Percentiles rank a stretch among this genome's conserved stretches.
Evolutionary conservation across 1,140 invertebrate genomes (phyloP).

Genomic region (Euura saliciscinereae): DNA sequence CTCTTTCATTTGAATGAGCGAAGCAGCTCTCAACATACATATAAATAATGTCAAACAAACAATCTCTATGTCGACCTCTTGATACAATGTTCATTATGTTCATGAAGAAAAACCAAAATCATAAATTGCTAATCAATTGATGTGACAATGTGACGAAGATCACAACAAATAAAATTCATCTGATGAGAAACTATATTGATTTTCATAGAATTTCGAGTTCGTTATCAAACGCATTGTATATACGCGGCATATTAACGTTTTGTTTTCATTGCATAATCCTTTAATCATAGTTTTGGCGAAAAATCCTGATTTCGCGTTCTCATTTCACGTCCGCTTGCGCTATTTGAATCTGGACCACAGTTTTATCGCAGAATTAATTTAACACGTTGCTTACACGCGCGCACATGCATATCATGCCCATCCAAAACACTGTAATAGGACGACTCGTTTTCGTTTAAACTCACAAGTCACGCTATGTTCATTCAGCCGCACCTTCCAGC

Average conservation of each 20-base stretch:
- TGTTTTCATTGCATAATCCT: background rate
- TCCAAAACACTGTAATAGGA: background rate
- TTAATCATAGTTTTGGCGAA: background rate
- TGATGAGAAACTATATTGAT: too few relatives aligned
- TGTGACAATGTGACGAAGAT: too few relatives aligned
- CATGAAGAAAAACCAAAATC: background rate
- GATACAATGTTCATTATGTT: background rate
- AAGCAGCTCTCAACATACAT: slow-evolving; percentile 57
- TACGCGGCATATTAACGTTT: background rate
- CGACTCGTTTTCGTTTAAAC: background rate
- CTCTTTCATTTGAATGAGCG: slow-evolving; percentile 63
- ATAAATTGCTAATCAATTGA: background rate
- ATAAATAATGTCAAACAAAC: slow-evolving; percentile 4
- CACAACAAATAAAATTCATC: too few relatives aligned
- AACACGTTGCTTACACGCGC: background rate
- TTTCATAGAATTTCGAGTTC: background rate
- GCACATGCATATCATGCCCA: background rate
- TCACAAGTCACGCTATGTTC: background rate
- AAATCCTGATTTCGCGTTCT: background rate
- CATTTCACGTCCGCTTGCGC: background rate
- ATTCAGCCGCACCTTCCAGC: background rate
- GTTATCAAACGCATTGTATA: background rate
- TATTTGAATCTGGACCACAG: background rate
- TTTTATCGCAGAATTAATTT: background rate
- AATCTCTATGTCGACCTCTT: background rate